Evolutionary conservation across 2,888 invertebrate genomes (phyloP).

Genomic region (Cosmopolites sordidus): DNA sequence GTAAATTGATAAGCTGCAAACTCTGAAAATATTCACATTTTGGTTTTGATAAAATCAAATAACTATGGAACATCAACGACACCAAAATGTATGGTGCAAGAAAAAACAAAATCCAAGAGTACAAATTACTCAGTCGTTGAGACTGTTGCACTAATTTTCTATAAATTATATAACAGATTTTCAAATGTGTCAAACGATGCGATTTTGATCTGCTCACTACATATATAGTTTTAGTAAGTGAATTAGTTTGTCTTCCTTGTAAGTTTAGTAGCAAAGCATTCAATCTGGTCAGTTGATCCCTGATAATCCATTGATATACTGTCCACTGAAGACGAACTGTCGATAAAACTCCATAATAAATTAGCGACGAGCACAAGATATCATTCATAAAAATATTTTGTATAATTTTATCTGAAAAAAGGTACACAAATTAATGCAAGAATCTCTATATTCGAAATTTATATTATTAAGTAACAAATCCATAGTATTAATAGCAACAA

Average conservation of each 20-base stretch:
- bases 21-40: neutral
- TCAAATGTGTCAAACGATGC: neutral
- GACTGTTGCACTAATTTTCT: neutral
- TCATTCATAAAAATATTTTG: no score
- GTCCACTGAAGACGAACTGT: neutral
- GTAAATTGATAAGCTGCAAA: neutral
- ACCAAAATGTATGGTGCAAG: neutral
- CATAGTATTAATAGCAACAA: no score
- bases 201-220: neutral
- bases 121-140: neutral
- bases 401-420: no score
- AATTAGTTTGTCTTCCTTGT: neutral
- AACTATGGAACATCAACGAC: neutral
- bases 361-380: no score
- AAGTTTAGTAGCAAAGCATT: neutral
- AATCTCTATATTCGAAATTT: no score
- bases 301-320: conserved; percentile 4
- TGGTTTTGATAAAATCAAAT: no score
- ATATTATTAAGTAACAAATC: no score
- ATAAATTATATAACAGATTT: conserved; percentile 2
- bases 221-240: neutral
- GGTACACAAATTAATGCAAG: no score
- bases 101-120: neutral
- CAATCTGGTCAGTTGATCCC: neutral
- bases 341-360: no score